Evolutionary conservation across 2,797 vertebrate species (phyloP), one percentile per base, ranked within the genome.

Genomic region (Phrynocephalus forsythii): DNA sequence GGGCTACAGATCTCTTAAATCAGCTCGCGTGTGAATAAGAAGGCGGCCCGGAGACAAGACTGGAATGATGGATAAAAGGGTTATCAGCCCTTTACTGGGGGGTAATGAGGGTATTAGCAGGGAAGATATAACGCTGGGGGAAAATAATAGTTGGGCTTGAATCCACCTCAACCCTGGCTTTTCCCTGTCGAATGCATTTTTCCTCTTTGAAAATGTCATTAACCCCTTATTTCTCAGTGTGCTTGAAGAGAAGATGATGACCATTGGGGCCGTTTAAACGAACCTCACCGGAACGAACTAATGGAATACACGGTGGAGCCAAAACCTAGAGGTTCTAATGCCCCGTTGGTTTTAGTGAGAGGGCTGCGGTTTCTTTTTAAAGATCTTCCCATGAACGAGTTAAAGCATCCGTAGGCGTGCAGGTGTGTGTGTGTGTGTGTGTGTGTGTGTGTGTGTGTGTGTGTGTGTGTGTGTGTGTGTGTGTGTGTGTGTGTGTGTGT

Each of bases 261-360:
- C 94, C 11, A 71, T 16, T 33, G 3, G 95, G 79, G 94, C 93
- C 90, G 56, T 94, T 94, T 95, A 93, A 93, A 90, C 75, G 68
- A 83, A 7, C 30, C 33, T 33, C 7, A 18, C 28, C 26, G 6
- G 1, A 91, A 81, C 52, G 22, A 22, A 1, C 75, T 81, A 88
- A n/a, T 10, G 9, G 28, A n/a, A 22, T 48, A 5, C 16, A 15
- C 0, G 24, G 20, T 0, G 24, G 3, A 26, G 16, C 30, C 3
- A 24, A 50, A 63, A 33, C 33, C 33, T 2, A 56, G 26, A n/a
- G 16, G 26, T 60, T n/a, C 7, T 18, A 24, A 15, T 33, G 67
- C 7, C 30, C 16, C 48, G 5, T 71, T 38, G 22, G 28, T 9
- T 8, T 71, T 28, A 78, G 3, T 52, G 44, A 8, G 28, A 2